These are phyloP conservation scores for Melanchra persicariae DNA, from an alignment of 2,888 invertebrate genomes.

Conservation along the genomic window DNA sequence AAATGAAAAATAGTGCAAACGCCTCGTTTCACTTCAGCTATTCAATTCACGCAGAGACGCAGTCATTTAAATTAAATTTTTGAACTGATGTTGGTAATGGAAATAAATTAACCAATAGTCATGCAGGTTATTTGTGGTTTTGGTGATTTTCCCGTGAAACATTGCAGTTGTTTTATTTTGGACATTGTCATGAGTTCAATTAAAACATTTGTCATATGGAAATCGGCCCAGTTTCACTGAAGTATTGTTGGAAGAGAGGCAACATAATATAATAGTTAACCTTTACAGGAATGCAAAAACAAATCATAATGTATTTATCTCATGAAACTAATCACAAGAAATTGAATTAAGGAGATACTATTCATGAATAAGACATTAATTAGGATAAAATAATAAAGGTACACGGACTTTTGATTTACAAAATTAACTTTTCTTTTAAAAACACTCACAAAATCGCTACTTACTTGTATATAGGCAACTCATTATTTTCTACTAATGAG, in stretches of 20 bases:
- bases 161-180: slow-evolving; percentile 5
- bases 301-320: too few relatives aligned
- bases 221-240: too few relatives aligned
- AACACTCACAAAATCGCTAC: slow-evolving; percentile 45
- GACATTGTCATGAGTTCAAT: not conserved
- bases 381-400: slow-evolving; percentile 26
- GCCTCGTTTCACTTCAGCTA: not conserved
- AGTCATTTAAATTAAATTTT: slow-evolving; percentile 32
- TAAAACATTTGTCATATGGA: not conserved
- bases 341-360: not conserved
- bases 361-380: slow-evolving; percentile 34
- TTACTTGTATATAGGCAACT: slow-evolving; percentile 53
- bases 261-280: too few relatives aligned
- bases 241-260: too few relatives aligned
- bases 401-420: slow-evolving; percentile 38
- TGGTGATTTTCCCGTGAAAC: slow-evolving; percentile 34
- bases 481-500: slow-evolving; percentile 67
- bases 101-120: slow-evolving; percentile 41
- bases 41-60: slow-evolving; percentile 1
- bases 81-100: slow-evolving; percentile 16
- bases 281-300: too few relatives aligned
- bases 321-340: not conserved
- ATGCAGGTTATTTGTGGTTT: slow-evolving; percentile 38
- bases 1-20: slow-evolving; percentile 1
- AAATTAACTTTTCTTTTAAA: slow-evolving; percentile 30